Conservation (phyloP, 1,140 invertebrate genomes). For the Pissodes strobi region DNA sequence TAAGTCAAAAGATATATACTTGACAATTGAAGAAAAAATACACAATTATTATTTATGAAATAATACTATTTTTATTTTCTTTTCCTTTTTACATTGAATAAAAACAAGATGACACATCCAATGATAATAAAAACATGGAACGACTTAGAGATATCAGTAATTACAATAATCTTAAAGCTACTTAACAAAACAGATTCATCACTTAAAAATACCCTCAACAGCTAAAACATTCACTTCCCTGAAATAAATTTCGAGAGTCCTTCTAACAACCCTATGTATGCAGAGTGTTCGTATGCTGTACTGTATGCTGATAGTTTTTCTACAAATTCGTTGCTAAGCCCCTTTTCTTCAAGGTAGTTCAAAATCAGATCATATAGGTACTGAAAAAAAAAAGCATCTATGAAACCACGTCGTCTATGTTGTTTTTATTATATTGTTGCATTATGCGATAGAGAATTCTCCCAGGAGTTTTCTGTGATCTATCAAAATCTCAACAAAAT, state of each 20-base stretch:
- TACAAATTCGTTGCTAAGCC: slow-evolving; percentile 88
- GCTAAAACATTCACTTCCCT: slow-evolving; percentile 60
- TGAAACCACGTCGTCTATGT: too few relatives aligned
- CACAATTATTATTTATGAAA: slow-evolving; percentile 6
- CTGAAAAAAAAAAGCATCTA: slow-evolving; percentile 71
- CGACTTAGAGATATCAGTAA: slow-evolving; percentile 3
- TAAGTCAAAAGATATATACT: not conserved
- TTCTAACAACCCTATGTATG: slow-evolving; percentile 85
- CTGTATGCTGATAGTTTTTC: slow-evolving; percentile 84
- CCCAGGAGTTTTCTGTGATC: too few relatives aligned
- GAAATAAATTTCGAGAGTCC: slow-evolving; percentile 82
- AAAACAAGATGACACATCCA: slow-evolving; percentile 16
- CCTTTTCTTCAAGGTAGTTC: slow-evolving; percentile 92
- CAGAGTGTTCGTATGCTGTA: slow-evolving; percentile 86
- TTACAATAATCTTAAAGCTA: slow-evolving; percentile 10
- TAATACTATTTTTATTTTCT: slow-evolving; percentile 23
- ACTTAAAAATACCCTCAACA: slow-evolving; percentile 4
- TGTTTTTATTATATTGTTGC: too few relatives aligned
- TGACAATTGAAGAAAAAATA: slow-evolving; percentile 4
- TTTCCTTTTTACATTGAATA: too few relatives aligned
- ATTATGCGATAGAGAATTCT: too few relatives aligned
- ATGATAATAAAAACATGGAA: slow-evolving; percentile 18
- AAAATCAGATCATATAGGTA: slow-evolving; percentile 92
- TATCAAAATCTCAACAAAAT: too few relatives aligned
- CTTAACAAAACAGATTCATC: slow-evolving; percentile 6